These are phyloP conservation scores for Ariopsis seemanni DNA, from an alignment of 2,113 vertebrate genomes.

Conservation along the genomic window DNA sequence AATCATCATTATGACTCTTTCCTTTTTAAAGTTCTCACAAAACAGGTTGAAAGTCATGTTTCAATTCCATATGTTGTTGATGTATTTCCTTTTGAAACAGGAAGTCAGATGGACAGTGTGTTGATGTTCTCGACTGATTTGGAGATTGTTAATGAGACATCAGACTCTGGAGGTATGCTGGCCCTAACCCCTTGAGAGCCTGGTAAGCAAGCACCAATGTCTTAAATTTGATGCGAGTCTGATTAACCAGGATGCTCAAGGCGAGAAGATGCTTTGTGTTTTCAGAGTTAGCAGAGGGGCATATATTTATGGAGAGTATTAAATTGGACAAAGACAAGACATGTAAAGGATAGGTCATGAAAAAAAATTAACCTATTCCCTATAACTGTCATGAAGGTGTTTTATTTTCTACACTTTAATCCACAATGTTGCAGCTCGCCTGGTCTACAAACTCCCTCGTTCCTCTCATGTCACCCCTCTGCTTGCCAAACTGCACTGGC, in stretches of 20 bases:
- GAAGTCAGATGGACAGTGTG: too few relatives aligned
- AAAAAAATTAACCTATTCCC: background rate
- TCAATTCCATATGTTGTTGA: background rate
- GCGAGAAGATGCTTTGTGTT: background rate
- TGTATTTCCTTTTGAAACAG: background rate
- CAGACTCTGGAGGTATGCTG: too few relatives aligned
- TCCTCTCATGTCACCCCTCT: too few relatives aligned
- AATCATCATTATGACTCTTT: background rate
- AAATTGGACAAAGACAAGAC: background rate
- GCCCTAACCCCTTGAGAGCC: too few relatives aligned
- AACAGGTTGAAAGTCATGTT: background rate
- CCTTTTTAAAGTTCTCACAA: background rate
- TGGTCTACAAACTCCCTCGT: too few relatives aligned
- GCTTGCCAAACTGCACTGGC: too few relatives aligned
- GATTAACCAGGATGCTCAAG: too few relatives aligned
- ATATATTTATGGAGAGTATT: background rate
- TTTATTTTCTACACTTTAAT: background rate
- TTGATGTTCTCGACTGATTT: background rate
- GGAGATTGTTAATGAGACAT: too few relatives aligned
- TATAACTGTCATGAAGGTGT: background rate
- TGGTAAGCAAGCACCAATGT: too few relatives aligned
- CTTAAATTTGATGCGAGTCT: too few relatives aligned
- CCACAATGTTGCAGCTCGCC: too few relatives aligned
- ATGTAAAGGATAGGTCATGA: background rate
- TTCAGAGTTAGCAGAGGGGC: background rate